Evolutionary conservation across 2,888 invertebrate genomes (phyloP), one percentile per base, ranked within the genome.

Genomic region (Melanchra persicariae): DNA sequence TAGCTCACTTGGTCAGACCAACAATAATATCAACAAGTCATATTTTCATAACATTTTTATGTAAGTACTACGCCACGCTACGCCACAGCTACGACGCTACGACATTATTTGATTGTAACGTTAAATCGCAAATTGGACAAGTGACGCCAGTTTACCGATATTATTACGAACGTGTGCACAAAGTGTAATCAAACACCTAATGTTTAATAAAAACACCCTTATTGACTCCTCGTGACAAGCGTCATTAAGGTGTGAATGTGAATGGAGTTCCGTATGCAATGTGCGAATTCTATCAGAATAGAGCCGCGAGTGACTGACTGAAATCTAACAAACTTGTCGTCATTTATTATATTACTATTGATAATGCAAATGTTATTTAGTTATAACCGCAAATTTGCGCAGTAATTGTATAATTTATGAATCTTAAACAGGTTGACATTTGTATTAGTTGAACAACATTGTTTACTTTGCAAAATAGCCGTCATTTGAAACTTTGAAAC

Each of bases 131-230:
- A 74, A 74, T 60, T 69, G 52, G 3, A 24, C 17, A 49, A 61
- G 40, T 76, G 73, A 70, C 62, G 76, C 47, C 66, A 58, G 61
- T 73, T 61, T 65, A 9, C 59, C 9, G 51, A 72, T 63, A 51
- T 54, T 30, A 67, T 67, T 69, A 65, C 17, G 30, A 60, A 52
- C 43, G 37, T 62, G 54, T 55, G 43, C 64, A 70, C 37, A 54
- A 64, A 34, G 37, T 60, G 68, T 74, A 69, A 74, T 59, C 47
- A 61, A 70, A 70, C 37, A 30, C 30, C 54, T 69, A 71, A 79
- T 65, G 57, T 70, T 73, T 76, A 63, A 66, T 74, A 62, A 83
- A 77, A 83, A 82, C 70, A 83, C 66, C 81, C 77, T 63, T 83
- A 77, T 83, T 80, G 62, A 63, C 70, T 59, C 10, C 51, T 77